Conservation (phyloP, 2,113 vertebrate species). For the Mixornis gularis region DNA sequence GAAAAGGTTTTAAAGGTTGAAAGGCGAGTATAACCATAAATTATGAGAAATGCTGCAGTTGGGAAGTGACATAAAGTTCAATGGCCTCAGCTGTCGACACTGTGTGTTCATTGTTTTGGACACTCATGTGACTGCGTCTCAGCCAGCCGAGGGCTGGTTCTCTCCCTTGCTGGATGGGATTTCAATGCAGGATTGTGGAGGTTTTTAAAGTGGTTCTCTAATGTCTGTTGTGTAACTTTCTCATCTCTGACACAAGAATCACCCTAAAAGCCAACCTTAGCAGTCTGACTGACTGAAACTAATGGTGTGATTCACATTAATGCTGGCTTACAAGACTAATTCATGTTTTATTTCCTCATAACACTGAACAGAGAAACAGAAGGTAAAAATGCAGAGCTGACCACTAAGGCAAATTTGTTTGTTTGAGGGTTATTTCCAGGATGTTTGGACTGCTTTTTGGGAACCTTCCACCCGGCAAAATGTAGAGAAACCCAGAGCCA, state of each 20-base stretch:
- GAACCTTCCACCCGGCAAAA: not conserved
- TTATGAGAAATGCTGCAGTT: slow-evolving; percentile 54
- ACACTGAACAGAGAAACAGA: not conserved
- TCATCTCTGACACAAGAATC: not conserved
- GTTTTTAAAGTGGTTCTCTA: slow-evolving; percentile 22
- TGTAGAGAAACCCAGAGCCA: not conserved
- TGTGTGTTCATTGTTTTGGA: slow-evolving; percentile 47
- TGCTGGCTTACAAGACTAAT: not conserved
- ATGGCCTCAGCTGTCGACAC: slow-evolving; percentile 51
- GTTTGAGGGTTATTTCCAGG: not conserved
- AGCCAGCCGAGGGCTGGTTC: not conserved
- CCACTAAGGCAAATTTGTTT: not conserved
- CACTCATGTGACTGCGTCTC: not conserved
- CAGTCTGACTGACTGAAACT: not conserved
- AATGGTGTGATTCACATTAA: not conserved
- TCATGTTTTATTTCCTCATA: not conserved
- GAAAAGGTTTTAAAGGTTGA: slow-evolving; percentile 65
- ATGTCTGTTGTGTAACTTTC: slow-evolving; percentile 29
- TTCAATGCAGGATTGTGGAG: slow-evolving; percentile 42
- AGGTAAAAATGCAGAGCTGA: not conserved
- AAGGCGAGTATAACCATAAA: slow-evolving; percentile 62
- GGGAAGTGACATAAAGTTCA: slow-evolving; percentile 65
- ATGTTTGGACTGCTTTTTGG: not conserved
- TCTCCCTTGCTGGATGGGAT: slow-evolving; percentile 6
- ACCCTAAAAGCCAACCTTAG: not conserved